A percentile compares a stretch with the other conserved stretches of the same genome.
Conservation (phyloP, 2,797 vertebrate species). For the Falco peregrinus region DNA sequence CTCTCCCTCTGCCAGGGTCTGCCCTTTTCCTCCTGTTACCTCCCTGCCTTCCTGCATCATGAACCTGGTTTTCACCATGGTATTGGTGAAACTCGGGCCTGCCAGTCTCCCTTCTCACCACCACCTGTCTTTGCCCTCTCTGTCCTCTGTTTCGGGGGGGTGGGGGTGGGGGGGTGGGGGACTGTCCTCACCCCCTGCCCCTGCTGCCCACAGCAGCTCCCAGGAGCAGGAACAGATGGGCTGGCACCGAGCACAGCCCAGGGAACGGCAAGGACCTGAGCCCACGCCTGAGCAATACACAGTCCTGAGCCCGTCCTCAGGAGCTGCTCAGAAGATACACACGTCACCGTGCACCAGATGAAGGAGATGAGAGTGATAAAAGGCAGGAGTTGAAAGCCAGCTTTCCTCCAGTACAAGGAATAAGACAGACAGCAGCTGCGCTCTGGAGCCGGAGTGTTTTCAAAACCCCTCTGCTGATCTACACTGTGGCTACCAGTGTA, state of each 20-base stretch:
- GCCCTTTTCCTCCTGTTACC: neutral
- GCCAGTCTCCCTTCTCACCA: neutral
- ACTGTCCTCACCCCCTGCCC: neutral
- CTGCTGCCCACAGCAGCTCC: neutral
- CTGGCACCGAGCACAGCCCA: neutral
- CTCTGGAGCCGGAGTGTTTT: neutral
- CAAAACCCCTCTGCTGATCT: neutral
- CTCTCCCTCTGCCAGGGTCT: neutral
- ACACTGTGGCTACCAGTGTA: neutral
- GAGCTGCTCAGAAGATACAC: neutral
- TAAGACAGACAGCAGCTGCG: neutral
- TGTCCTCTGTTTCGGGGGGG: neutral
- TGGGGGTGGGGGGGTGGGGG: no score
- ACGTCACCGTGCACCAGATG: neutral
- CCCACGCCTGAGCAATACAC: accelerated
- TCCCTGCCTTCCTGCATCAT: neutral
- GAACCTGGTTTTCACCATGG: accelerated
- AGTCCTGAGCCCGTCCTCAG: neutral
- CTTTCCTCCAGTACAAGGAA: neutral
- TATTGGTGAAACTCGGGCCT: neutral
- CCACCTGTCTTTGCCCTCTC: neutral
- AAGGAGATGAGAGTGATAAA: neutral
- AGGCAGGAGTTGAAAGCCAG: neutral
- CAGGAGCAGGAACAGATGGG: neutral
- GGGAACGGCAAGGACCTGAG: neutral